phyloP scores from a whole-genome alignment of 2,888 invertebrate genomes.

The Argynnis bischoffii region DNA sequence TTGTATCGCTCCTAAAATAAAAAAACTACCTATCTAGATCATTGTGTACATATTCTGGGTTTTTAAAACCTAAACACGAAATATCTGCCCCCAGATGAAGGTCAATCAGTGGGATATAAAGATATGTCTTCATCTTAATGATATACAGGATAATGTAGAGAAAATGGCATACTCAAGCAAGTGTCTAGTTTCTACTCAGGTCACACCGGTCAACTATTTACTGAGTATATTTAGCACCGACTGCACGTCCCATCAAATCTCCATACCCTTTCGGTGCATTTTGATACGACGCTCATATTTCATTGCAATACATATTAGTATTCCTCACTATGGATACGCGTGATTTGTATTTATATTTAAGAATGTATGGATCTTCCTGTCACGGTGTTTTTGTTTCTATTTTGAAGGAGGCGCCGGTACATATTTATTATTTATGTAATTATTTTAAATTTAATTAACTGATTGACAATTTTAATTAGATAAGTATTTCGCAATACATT shows the following conservation, averaged over 20 bases:
- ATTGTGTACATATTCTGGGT: too few relatives aligned
- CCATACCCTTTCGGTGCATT: constrained; percentile 20
- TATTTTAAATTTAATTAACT: too few relatives aligned
- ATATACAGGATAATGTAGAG: too few relatives aligned
- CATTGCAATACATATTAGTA: constrained; percentile 9
- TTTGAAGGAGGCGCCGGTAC: neutral
- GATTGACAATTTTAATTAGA: too few relatives aligned
- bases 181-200: neutral
- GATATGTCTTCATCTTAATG: too few relatives aligned
- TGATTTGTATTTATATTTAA: constrained; percentile 12
- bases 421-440: too few relatives aligned
- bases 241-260: constrained; percentile 8
- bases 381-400: neutral
- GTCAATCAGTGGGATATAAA: too few relatives aligned
- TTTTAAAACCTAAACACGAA: too few relatives aligned
- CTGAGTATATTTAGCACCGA: neutral
- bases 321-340: neutral
- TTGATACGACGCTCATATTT: constrained; percentile 13
- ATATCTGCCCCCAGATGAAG: too few relatives aligned
- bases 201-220: constrained; percentile 1
- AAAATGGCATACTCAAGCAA: too few relatives aligned
- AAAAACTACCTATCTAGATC: neutral
- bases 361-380: constrained; percentile 4
- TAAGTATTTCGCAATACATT: too few relatives aligned
- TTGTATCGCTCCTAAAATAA: neutral